Conservation (phyloP, 2,797 vertebrate species). For the Pampus argenteus region DNA sequence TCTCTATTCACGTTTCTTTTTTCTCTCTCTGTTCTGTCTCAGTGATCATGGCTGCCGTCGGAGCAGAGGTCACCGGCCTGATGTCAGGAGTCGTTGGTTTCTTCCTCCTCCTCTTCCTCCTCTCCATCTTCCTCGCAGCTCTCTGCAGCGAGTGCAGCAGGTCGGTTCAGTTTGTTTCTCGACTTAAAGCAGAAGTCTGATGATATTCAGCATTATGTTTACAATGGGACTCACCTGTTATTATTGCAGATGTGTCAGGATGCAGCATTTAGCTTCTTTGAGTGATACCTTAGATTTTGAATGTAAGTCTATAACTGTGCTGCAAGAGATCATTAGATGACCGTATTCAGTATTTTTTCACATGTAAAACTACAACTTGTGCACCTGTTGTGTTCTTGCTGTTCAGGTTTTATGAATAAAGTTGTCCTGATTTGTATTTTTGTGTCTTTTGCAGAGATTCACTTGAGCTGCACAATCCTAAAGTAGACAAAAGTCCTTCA, state of each 20-base stretch:
- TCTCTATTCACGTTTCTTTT: neutral
- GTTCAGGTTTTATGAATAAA: neutral
- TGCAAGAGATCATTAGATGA: neutral
- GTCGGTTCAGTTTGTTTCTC: conserved; percentile 48
- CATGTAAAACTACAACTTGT: too few relatives aligned
- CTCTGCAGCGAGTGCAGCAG: conserved; percentile 80
- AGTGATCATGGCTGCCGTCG: conserved; percentile 70
- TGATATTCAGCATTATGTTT: too few relatives aligned
- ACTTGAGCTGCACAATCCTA: conserved; percentile 56
- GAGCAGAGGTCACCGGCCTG: conserved; percentile 20
- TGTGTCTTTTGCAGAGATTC: conserved; percentile 64
- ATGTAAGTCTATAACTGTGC: too few relatives aligned
- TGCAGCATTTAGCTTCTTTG: too few relatives aligned
- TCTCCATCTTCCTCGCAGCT: conserved; percentile 71
- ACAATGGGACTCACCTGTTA: too few relatives aligned
- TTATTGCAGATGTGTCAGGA: too few relatives aligned
- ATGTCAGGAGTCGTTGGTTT: conserved; percentile 24
- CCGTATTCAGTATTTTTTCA: neutral
- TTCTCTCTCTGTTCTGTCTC: neutral
- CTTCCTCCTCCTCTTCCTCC: conserved; percentile 72
- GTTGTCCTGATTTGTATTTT: too few relatives aligned
- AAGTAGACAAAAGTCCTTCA: conserved; percentile 29
- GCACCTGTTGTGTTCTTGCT: neutral
- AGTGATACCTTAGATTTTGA: too few relatives aligned
- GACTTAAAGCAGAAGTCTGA: too few relatives aligned